Base-by-base conservation (phyloP, 2,888 invertebrate species). In the Lydus trimaculatus region DNA sequence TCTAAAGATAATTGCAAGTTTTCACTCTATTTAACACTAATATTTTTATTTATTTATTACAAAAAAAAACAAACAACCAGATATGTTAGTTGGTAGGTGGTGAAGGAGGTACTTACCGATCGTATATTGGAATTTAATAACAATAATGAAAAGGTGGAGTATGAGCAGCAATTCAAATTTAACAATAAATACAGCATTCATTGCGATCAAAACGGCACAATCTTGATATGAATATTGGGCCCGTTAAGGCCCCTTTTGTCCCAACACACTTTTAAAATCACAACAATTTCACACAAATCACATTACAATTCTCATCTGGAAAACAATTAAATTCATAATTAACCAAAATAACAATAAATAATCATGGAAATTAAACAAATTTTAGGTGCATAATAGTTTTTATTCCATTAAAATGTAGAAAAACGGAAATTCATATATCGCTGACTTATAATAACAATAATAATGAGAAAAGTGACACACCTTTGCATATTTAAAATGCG, bases 101-200 rank as follows among this genome's bases (percentile, higher is more conserved):
- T n/a, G n/a, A n/a, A n/a, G 7, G 62, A 52, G 58, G 63, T 65
- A 79, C 79, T 79, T 73, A 79, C 79, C 79, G 61, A 74, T 63
- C 63, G 77, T 74, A 65, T 76, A 76, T 70, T 76, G 75, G 68
- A 79, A 71, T 72, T 78, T 73, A 33, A 75, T 77, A 58, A 78
- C 69, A 63, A 79, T 73, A 36, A 75, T 76, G 58, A 77, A 70
- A 63, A 79, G 75, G 67, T 79, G 78, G 75, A 78, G 76, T 70
- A 78, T 73, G 74, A 79, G 74, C 73, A 79, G 73, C 77, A 79
- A 77, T 77, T 76, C 75, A 74, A 79, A 72, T 75, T 72, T 79
- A 74, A 72, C 73, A 75, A 70, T 74, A 69, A 77, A 74, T 76
- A 76, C 76, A 78, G 79, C 80, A 78, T 80, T 79, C 80, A 80